These are phyloP conservation scores for Benthosema pterotum DNA, from an alignment of 2,797 vertebrate genomes.

Conservation along the genomic window DNA sequence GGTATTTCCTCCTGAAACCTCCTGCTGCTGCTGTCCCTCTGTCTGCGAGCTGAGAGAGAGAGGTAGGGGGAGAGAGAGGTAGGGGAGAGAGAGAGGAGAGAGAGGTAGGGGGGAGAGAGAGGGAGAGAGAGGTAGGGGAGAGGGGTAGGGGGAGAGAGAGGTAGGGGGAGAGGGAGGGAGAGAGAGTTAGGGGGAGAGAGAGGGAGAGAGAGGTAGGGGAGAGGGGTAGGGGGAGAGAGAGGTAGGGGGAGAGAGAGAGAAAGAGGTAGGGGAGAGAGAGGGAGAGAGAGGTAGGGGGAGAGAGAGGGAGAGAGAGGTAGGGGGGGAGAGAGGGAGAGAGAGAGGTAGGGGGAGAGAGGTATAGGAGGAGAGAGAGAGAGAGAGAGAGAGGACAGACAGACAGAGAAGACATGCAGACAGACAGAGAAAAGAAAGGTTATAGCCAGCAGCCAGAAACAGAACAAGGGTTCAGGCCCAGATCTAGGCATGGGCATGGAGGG, in stretches of 20 bases:
- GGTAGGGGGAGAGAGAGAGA: no score
- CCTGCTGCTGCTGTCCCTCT: constrained; percentile 53
- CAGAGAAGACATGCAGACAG: constrained; percentile 25
- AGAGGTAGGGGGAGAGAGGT: constrained; percentile 22
- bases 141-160: no score
- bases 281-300: constrained; percentile 23
- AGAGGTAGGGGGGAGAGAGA: no score
- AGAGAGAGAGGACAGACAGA: constrained; percentile 32
- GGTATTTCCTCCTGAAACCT: constrained; percentile 59
- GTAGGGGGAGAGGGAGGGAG: constrained; percentile 31
- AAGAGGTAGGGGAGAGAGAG: background rate
- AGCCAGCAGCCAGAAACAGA: constrained; percentile 15
- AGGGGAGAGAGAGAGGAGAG: constrained; percentile 31
- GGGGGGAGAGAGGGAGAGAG: constrained; percentile 33
- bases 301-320: constrained; percentile 33
- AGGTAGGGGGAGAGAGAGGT: constrained; percentile 15
- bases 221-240: no score
- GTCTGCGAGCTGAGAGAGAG: constrained; percentile 26
- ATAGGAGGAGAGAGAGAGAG: constrained; percentile 30
- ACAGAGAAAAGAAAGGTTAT: constrained; percentile 36
- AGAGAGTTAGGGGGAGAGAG: constrained; percentile 18
- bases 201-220: constrained; percentile 31
- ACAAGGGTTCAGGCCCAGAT: no score
- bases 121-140: no score
- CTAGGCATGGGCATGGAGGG: no score